Evolutionary conservation across 2,797 vertebrate species (phyloP).

Genomic region (Gorsachius magnificus): DNA sequence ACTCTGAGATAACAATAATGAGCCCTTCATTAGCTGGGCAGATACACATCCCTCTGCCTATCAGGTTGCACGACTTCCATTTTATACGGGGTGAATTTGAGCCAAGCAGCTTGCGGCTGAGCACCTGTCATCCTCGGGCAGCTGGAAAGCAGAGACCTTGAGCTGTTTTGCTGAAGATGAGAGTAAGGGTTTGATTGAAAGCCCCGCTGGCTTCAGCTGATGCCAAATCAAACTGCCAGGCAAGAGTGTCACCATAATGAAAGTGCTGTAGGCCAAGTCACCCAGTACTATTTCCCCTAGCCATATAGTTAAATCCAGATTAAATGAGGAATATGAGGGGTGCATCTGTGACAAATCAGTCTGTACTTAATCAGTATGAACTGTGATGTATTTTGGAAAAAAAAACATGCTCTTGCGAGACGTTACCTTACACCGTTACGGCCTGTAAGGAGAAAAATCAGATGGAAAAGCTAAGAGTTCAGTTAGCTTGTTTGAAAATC

Average conservation of each 20-base stretch:
- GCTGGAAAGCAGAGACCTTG: neutral
- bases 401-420: neutral
- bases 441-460: neutral
- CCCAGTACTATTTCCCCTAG: neutral
- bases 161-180: neutral
- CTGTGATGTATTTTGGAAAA: neutral
- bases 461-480: neutral
- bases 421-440: neutral
- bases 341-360: neutral
- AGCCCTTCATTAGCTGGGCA: neutral
- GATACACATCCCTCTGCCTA: neutral
- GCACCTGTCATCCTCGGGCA: neutral
- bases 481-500: neutral
- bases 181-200: neutral
- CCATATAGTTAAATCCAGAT: neutral
- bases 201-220: neutral
- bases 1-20: neutral
- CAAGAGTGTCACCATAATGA: neutral
- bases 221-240: neutral
- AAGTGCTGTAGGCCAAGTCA: neutral
- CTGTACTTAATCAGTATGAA: neutral
- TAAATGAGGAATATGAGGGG: neutral
- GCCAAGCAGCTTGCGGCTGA: neutral
- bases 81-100: neutral
- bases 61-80: neutral